Evolutionary conservation across 2,888 invertebrate species (phyloP), one percentile per base, ranked within the genome.

Genomic region (Proisotoma minuta): DNA sequence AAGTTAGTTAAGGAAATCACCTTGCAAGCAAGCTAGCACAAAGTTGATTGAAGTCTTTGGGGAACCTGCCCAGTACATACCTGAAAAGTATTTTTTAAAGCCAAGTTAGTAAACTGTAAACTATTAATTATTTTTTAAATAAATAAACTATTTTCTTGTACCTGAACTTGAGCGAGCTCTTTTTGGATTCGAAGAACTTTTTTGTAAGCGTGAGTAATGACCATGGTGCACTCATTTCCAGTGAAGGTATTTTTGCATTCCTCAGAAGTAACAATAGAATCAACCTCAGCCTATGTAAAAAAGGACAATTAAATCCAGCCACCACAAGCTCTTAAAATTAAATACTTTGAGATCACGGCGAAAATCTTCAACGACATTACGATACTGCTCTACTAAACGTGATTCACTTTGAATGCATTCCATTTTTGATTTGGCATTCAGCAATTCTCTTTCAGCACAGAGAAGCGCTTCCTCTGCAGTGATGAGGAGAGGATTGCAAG

Each of bases 151-250:
- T 8, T 34, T 34, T 34, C 15, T 8, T 15, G 8, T 34, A 34
- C 34, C 56, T 56, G 56, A 47, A 56, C 56, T 56, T 56, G 56
- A 26, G 56, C 56, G 56, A 56, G 56, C 48, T 73, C 73, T 63
- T 71, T 73, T 47, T 73, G 73, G 24, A 67, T 50, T 15, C 72
- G 71, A 27, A 72, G 63, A 34, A 73, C 69, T 59, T 72, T 72
- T 51, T 72, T 72, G 69, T 73, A 73, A n/a, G 73, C 72, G 27
- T 72, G 72, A 52, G 70, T 68, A 23, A 72, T 49, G 57, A 72
- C 49, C 73, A 73, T 71, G 49, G 61, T 64, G 26, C 64, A 65
- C 51, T 73, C 73, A 59, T 71, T 69, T 2, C 65, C 66, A 12
- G 66, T 68, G 2, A 72, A 40, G 23, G 68, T 69, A 1, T 59